Conservation (phyloP, 2,888 invertebrate species). For the Lysandra bellargus region DNA sequence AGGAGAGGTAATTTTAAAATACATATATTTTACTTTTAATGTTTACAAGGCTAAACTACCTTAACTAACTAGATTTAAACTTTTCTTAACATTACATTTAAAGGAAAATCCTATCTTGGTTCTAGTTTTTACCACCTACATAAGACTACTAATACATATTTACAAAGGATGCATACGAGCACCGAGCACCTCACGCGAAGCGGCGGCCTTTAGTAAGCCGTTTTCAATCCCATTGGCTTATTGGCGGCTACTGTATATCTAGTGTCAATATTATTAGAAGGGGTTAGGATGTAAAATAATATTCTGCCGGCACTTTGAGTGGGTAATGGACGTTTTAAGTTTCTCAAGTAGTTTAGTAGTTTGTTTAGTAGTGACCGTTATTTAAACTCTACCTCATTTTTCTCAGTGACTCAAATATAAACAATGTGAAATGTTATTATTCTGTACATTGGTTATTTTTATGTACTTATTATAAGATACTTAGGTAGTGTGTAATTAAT, state of each 20-base stretch:
- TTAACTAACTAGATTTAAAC: not conserved
- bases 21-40: not conserved
- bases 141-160: not conserved
- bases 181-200: slow-evolving; percentile 7
- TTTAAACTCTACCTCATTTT: not conserved
- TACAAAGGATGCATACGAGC: slow-evolving; percentile 11
- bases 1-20: not conserved
- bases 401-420: not conserved
- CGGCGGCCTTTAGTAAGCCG: slow-evolving; percentile 18
- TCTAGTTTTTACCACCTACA: not conserved
- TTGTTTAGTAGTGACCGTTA: not conserved
- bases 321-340: slow-evolving; percentile 17
- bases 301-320: slow-evolving; percentile 15
- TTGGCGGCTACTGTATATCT: slow-evolving; percentile 17
- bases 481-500: not conserved
- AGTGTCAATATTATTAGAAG: slow-evolving; percentile 17
- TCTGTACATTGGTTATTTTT: too few relatives aligned
- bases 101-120: not conserved
- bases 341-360: not conserved
- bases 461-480: too few relatives aligned
- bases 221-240: slow-evolving; percentile 9
- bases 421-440: not conserved
- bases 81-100: too few relatives aligned
- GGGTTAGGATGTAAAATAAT: slow-evolving; percentile 21
- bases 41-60: not conserved